A percentile compares a stretch with the other conserved stretches of the same genome.
Conservation (phyloP, 1,140 invertebrate species). For the Drosophila mayri region DNA sequence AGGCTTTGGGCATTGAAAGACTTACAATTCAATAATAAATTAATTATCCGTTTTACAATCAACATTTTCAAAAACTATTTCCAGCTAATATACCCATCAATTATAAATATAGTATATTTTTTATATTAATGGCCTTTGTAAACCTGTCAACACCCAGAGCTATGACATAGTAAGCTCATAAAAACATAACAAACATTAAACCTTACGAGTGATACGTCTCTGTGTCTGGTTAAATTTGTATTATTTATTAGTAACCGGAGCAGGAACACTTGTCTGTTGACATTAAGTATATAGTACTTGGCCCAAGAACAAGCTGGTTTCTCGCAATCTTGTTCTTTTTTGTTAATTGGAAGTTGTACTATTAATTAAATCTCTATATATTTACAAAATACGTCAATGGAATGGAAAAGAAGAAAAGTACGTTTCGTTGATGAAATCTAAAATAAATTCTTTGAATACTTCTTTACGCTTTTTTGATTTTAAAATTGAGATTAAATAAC, state of each 20-base stretch:
- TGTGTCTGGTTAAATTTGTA: background rate
- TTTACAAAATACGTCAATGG: background rate
- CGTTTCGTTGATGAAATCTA: background rate
- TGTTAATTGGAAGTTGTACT: background rate
- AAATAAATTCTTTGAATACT: background rate
- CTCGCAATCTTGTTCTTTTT: background rate
- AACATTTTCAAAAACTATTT: background rate
- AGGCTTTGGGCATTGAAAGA: background rate
- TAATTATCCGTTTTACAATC: background rate
- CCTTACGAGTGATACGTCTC: background rate
- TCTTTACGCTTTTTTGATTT: background rate
- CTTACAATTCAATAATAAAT: background rate
- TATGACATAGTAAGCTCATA: background rate
- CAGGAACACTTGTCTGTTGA: slow-evolving; percentile 3
- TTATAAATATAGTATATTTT: background rate
- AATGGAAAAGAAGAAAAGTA: background rate
- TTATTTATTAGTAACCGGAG: slow-evolving; percentile 4
- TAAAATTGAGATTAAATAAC: background rate
- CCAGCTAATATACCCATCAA: background rate
- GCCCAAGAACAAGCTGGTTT: background rate
- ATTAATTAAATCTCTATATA: background rate
- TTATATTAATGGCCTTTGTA: slow-evolving; percentile 1
- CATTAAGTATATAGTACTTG: slow-evolving; percentile 1
- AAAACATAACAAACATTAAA: slow-evolving; percentile 11
- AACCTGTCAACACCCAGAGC: slow-evolving; percentile 1